phyloP scores from a whole-genome alignment of 2,888 invertebrate genomes.

The Sinhomidia bicolor region DNA sequence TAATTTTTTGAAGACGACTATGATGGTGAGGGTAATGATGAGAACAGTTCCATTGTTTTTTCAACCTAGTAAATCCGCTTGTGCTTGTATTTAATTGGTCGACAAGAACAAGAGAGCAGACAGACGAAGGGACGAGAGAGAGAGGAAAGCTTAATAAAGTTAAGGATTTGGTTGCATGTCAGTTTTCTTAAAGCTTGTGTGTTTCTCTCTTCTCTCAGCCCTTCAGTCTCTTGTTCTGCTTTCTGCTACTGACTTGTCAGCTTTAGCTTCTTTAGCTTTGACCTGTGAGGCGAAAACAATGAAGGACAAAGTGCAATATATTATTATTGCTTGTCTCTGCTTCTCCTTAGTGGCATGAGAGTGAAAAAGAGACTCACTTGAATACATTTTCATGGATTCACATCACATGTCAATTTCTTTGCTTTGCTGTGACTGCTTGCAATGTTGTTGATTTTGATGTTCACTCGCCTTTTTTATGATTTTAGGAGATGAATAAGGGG shows the following conservation, averaged over 20 bases:
- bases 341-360: neutral
- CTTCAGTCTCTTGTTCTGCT: no score
- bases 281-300: slow-evolving; percentile 62
- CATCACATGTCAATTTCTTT: neutral
- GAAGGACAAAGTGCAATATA: slow-evolving; percentile 53
- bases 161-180: slow-evolving; percentile 43
- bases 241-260: slow-evolving; percentile 7
- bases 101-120: neutral
- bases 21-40: neutral
- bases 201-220: neutral
- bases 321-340: slow-evolving; percentile 26
- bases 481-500: neutral
- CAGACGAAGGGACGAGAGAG: neutral
- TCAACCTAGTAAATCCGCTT: neutral
- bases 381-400: neutral
- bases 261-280: slow-evolving; percentile 29
- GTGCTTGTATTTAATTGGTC: neutral
- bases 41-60: slow-evolving; percentile 49
- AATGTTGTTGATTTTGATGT: slow-evolving; percentile 23
- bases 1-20: slow-evolving; percentile 42
- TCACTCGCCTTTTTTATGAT: neutral
- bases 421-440: no score
- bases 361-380: neutral
- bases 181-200: slow-evolving; percentile 42
- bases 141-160: slow-evolving; percentile 53